Evolutionary conservation across 2,113 vertebrate species (phyloP).

Genomic region (Kobus ellipsiprymnus): DNA sequence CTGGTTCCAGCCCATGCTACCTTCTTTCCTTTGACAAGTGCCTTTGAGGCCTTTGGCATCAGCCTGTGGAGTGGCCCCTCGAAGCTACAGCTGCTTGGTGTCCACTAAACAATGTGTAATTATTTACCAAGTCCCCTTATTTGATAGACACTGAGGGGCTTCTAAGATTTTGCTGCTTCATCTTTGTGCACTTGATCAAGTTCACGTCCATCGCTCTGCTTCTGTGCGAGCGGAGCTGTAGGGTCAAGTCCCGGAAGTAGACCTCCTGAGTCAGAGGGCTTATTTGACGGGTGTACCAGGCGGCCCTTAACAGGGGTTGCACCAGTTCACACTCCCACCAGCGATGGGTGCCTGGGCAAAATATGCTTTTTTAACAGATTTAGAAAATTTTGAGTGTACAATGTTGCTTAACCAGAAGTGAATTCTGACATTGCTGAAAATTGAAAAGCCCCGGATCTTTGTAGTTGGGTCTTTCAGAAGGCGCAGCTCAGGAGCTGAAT

Average conservation of each 20-base stretch:
- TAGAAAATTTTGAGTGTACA: not conserved
- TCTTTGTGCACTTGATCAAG: accelerated
- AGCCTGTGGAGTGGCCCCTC: not conserved
- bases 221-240: accelerated
- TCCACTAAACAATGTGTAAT: accelerated
- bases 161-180: not conserved
- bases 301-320: accelerated
- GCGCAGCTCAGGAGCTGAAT: not conserved
- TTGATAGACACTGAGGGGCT: not conserved
- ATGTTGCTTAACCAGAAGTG: not conserved
- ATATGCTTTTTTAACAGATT: not conserved
- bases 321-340: too few species aligned
- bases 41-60: not conserved
- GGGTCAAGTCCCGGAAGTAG: not conserved
- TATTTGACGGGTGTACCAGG: accelerated
- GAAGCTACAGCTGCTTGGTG: not conserved
- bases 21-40: not conserved
- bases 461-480: not conserved
- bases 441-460: not conserved
- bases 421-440: not conserved
- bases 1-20: accelerated
- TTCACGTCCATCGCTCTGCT: not conserved
- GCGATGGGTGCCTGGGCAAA: accelerated
- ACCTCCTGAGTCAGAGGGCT: not conserved
- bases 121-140: not conserved